phyloP scores from a whole-genome alignment of 2,888 invertebrate genomes.

The Hyposoter didymator region DNA sequence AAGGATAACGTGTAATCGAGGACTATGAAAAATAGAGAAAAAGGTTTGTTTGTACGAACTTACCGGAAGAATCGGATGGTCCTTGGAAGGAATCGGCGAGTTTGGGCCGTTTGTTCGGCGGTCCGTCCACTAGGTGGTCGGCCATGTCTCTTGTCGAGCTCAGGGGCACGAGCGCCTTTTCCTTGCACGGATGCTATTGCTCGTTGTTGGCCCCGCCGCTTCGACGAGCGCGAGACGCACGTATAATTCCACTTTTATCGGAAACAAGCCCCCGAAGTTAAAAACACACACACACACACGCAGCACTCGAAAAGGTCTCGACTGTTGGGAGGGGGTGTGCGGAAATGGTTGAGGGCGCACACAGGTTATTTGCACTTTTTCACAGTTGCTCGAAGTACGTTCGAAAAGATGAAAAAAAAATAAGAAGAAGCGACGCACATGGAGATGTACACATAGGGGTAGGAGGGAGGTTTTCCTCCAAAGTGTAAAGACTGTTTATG shows the following conservation, averaged over 20 bases:
- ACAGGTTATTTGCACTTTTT: slow-evolving; percentile 17
- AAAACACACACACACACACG: neutral
- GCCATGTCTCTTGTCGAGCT: slow-evolving; percentile 88
- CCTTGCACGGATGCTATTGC: slow-evolving; percentile 54
- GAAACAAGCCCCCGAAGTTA: neutral
- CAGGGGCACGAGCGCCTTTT: slow-evolving; percentile 65
- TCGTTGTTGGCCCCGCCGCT: slow-evolving; percentile 38
- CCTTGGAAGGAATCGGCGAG: slow-evolving; percentile 93
- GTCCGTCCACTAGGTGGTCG: slow-evolving; percentile 97
- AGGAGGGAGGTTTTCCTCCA: neutral
- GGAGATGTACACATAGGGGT: neutral
- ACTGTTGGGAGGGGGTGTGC: no score
- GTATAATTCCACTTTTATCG: slow-evolving; percentile 5
- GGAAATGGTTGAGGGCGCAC: neutral
- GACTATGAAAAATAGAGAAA: neutral
- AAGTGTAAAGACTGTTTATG: neutral
- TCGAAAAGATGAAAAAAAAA: slow-evolving; percentile 2
- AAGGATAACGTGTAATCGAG: neutral
- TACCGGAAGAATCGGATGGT: slow-evolving; percentile 92
- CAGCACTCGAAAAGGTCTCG: no score
- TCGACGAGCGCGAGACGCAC: slow-evolving; percentile 49
- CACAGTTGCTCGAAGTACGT: neutral
- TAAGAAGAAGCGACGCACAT: slow-evolving; percentile 17
- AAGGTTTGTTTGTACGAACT: slow-evolving; percentile 79
- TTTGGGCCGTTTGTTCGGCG: slow-evolving; percentile 98